phyloP scores from a whole-genome alignment of 2,113 vertebrate species.

The Bostrychus sinensis region DNA sequence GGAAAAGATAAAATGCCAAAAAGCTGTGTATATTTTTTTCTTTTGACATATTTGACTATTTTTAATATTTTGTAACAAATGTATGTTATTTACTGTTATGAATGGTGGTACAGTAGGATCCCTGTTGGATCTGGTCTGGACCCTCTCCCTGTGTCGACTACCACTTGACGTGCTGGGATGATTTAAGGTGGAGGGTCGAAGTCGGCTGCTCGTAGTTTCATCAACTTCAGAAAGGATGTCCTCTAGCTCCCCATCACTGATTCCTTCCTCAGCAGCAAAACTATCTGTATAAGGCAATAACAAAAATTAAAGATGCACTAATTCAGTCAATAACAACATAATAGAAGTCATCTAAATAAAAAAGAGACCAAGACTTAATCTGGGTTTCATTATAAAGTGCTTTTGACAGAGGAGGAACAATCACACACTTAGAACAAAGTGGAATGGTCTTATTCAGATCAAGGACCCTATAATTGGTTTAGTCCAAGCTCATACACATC shows the following conservation, averaged over 20 bases:
- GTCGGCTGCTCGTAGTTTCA: conserved; percentile 38
- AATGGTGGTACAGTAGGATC: not conserved
- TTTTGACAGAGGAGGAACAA: too few relatives aligned
- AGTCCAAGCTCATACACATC: too few relatives aligned
- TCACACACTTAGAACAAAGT: too few relatives aligned
- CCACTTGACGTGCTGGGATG: not conserved
- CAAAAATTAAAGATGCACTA: too few relatives aligned
- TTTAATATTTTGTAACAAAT: not conserved
- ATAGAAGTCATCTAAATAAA: too few relatives aligned
- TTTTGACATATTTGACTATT: too few relatives aligned
- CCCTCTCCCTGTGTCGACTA: conserved; percentile 39
- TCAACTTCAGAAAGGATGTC: conserved; percentile 51
- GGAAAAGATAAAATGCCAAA: not conserved
- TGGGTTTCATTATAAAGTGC: too few relatives aligned
- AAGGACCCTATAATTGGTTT: too few relatives aligned
- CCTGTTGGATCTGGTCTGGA: conserved; percentile 26
- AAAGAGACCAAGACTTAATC: too few relatives aligned
- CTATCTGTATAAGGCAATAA: conserved; percentile 1
- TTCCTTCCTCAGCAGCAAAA: conserved; percentile 40
- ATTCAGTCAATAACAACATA: too few relatives aligned
- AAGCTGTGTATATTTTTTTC: not conserved
- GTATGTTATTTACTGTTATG: not conserved
- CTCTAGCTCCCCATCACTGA: conserved; percentile 60
- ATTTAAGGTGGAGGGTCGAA: conserved; percentile 39
- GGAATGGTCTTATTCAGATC: too few relatives aligned